Evolutionary conservation across 2,797 vertebrate species (phyloP), one percentile per base, ranked within the genome.

Genomic region (Champsocephalus gunnari): DNA sequence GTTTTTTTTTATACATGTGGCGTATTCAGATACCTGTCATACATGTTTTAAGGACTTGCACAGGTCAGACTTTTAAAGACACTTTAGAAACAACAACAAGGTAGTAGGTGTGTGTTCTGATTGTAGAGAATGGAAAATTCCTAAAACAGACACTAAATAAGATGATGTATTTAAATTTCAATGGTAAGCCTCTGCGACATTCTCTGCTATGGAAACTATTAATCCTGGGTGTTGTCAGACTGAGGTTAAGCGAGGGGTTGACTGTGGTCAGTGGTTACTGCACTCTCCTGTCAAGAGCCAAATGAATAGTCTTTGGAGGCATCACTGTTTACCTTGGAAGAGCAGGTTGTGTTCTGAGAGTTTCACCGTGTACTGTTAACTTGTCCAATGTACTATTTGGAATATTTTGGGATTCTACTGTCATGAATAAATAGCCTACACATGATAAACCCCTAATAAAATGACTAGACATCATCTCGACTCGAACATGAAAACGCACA

Each of bases 321-420:
- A 28, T 69, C 53, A 12, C 70, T 90, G 49, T 93, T 92, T 91
- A 83, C 56, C 79, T 91, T 91, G 88, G 85, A 83, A 13, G 66
- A 75, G 65, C 62, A 49, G 61, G 44, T 54, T 11, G 59, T 67
- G 62, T 62, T 43, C 57, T 21, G 12, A 71, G 12, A 70, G 62
- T 77, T 88, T 90, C 71, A 70, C 56, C 78, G 75, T 90, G 93
- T 80, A 71, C 74, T 88, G 89, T 77, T 17, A 89, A 77, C 9
- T 75, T 84, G 66, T 85, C 71, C 79, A 47, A 1, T 32, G 58
- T 34, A 62, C 88, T 88, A 85, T 90, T 92, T 91, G 89, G 86
- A 82, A 55, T 0, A 44, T 50, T 72, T 89, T 71, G 88, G 78
- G 7, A 19, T 60, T 49, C 34, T 51, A 38, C 6, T 38, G 0